Base-by-base conservation (phyloP, 2,797 vertebrate genomes). In the Falco columbarius region DNA sequence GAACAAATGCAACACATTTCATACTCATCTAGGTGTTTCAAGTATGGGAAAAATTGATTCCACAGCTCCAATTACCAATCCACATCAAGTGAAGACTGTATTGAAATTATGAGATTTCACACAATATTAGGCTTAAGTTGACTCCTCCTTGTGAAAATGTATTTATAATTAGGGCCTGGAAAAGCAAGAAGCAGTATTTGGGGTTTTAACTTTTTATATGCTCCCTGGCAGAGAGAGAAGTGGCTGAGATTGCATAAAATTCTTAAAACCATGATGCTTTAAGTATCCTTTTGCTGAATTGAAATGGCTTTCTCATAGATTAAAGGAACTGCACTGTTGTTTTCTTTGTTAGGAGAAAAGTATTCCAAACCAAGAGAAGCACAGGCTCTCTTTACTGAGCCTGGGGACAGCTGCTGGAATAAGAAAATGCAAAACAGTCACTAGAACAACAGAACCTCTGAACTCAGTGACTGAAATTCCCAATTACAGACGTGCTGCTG, bases 141-240 rank as follows among this genome's bases (percentile, higher is more conserved):
- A 72, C 86, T 95, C 83, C 96, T 97, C 95, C 87, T 89, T 92
- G 70, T 95, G 91, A 85, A 95, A 94, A 94, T 74, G 54, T 81
- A 73, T 91, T 93, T 96, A 70, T 93, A 96, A 96, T 92, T 84
- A 88, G 89, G 77, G 73, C 71, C 73, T 72, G 70, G 83, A 77
- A 92, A 82, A 92, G 84, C 80, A 92, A 81, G 74, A 86, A 82
- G 74, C 65, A 62, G 79, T 90, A 81, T 89, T 89, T 81, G 52
- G 74, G 36, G 10, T 56, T 95, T 95, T 87, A 94, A 86, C 92
- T 95, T 96, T 96, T 96, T 59, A 94, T 91, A 84, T 84, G 49
- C 54, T 95, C 38, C 62, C 81, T 91, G 80, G 71, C 47, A 86
- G 82, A 85, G 68, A 80, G 13, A 71, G 73, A 82, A 91, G 70